Evolutionary conservation across 1,140 invertebrate genomes (phyloP).

Genomic region (Dendrolimus kikuchii): DNA sequence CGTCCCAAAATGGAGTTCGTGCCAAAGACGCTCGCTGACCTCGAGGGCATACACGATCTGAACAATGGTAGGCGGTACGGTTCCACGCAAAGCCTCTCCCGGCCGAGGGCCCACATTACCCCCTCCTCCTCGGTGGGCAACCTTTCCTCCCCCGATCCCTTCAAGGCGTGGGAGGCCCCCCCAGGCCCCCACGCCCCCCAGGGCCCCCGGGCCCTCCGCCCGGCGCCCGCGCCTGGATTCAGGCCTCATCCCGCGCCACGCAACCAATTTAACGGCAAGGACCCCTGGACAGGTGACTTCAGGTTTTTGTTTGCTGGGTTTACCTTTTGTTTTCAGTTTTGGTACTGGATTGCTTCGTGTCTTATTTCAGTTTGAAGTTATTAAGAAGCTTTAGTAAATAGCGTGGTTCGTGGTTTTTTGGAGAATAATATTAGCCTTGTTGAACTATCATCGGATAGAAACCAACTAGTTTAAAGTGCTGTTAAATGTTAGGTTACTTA

Average conservation of each 20-base stretch:
- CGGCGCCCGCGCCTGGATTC: slow-evolving; percentile 24
- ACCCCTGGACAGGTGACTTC: slow-evolving; percentile 71
- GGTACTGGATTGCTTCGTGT: slow-evolving; percentile 31
- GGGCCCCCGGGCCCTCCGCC: slow-evolving; percentile 13
- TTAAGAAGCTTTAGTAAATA: too few species aligned
- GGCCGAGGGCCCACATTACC: slow-evolving; percentile 28
- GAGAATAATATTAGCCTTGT: too few species aligned
- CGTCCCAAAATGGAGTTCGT: slow-evolving; percentile 93
- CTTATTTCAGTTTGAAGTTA: too few species aligned
- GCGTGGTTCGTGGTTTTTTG: too few species aligned
- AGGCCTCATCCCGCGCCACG: slow-evolving; percentile 48
- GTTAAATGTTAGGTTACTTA: too few species aligned
- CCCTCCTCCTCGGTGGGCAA: slow-evolving; percentile 57
- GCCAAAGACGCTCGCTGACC: slow-evolving; percentile 92
- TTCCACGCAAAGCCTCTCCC: slow-evolving; percentile 62
- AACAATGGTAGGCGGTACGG: slow-evolving; percentile 71
- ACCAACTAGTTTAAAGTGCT: too few species aligned
- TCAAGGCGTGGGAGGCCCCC: slow-evolving; percentile 42
- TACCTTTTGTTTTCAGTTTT: slow-evolving; percentile 27
- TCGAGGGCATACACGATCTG: slow-evolving; percentile 76
- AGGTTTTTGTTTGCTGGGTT: slow-evolving; percentile 47
- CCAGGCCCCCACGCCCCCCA: slow-evolving; percentile 14
- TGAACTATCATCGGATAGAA: too few species aligned
- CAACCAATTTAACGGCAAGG: slow-evolving; percentile 38
- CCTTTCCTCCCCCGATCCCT: slow-evolving; percentile 37